phyloP scores from a whole-genome alignment of 2,797 vertebrate species.

The Aselliscus stoliczkanus region DNA sequence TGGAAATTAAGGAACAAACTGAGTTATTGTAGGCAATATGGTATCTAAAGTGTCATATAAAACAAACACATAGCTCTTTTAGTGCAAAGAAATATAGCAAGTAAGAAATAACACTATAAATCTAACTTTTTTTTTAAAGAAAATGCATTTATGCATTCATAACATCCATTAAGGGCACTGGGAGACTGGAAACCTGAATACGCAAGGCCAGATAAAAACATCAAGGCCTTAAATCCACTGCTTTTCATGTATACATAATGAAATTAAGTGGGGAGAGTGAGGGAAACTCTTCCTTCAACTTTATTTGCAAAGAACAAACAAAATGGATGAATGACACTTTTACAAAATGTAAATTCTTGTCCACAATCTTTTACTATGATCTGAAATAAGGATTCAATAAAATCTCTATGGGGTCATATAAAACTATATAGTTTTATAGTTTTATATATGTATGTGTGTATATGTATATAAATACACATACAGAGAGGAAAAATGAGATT shows the following conservation, averaged over 20 bases:
- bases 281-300: constrained; percentile 20
- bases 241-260: constrained; percentile 1
- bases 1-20: constrained; percentile 57
- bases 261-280: neutral
- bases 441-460: neutral
- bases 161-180: constrained; percentile 71
- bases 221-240: constrained; percentile 65
- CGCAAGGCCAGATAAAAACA: constrained; percentile 45
- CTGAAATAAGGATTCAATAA: constrained; percentile 65
- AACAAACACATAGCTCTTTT: constrained; percentile 59
- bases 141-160: constrained; percentile 49
- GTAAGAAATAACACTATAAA: constrained; percentile 68
- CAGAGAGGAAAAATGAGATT: constrained; percentile 53
- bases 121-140: constrained; percentile 61
- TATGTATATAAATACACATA: neutral
- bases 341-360: constrained; percentile 76
- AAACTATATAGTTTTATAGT: constrained; percentile 55
- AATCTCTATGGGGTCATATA: constrained; percentile 53
- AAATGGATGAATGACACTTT: constrained; percentile 48
- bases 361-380: constrained; percentile 34
- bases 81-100: constrained; percentile 70
- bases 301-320: constrained; percentile 63
- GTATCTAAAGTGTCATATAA: constrained; percentile 66
- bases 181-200: constrained; percentile 74
- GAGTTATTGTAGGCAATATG: constrained; percentile 62